phyloP scores from a whole-genome alignment of 2,888 invertebrate genomes.

The Galerucella calmariensis region DNA sequence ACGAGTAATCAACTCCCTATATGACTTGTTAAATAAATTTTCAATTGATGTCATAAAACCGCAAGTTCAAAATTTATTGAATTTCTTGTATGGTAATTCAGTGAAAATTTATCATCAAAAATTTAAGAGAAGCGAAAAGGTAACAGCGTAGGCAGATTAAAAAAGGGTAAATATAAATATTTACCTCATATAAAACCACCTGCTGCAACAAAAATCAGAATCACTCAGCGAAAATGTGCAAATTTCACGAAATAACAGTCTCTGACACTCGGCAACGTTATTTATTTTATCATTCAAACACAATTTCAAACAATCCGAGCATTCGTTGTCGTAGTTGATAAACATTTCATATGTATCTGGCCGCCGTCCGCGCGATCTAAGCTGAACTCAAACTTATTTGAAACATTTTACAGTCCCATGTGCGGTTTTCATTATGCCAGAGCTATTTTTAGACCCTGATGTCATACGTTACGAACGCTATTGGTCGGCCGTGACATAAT shows the following conservation, averaged over 20 bases:
- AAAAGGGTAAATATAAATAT: slow-evolving; percentile 56
- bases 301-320: slow-evolving; percentile 54
- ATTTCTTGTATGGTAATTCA: neutral
- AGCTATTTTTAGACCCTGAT: slow-evolving; percentile 62
- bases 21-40: neutral
- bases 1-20: too few relatives aligned
- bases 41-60: neutral
- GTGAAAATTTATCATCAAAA: neutral
- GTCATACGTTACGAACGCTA: slow-evolving; percentile 53
- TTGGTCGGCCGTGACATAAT: slow-evolving; percentile 60
- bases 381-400: slow-evolving; percentile 58
- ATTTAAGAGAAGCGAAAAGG: neutral
- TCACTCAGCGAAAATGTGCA: slow-evolving; percentile 54
- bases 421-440: slow-evolving; percentile 60
- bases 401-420: slow-evolving; percentile 59
- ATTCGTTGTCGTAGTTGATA: slow-evolving; percentile 58
- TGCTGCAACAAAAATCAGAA: slow-evolving; percentile 59
- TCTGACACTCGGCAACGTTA: slow-evolving; percentile 55
- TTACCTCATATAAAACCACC: slow-evolving; percentile 63
- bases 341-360: slow-evolving; percentile 59
- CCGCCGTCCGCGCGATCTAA: slow-evolving; percentile 56
- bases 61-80: neutral
- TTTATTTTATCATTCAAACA: slow-evolving; percentile 54
- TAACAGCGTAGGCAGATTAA: slow-evolving; percentile 29
- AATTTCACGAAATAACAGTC: slow-evolving; percentile 55